Percentiles rank a stretch among this genome's conserved stretches.
Conservation (phyloP, 2,888 invertebrate species). For the Machimus atricapillus region DNA sequence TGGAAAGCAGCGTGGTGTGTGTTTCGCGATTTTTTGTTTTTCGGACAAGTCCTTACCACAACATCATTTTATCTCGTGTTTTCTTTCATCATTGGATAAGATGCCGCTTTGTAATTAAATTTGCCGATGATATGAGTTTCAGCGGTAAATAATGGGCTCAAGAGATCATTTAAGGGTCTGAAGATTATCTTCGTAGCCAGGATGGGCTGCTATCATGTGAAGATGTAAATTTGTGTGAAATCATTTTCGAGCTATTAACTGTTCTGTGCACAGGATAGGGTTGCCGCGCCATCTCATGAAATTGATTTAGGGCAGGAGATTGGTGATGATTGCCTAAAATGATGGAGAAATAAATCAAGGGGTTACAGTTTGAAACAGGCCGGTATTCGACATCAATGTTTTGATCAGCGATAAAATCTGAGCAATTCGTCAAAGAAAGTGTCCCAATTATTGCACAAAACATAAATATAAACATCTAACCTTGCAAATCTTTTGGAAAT, state of each 20-base stretch:
- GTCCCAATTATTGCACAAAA: not conserved
- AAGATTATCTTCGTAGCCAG: slow-evolving; percentile 43
- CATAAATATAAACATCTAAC: not conserved
- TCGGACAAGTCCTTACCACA: slow-evolving; percentile 23
- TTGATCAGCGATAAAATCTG: not conserved
- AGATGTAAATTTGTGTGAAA: slow-evolving; percentile 35
- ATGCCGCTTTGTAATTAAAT: slow-evolving; percentile 48
- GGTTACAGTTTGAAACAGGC: not conserved
- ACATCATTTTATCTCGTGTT: slow-evolving; percentile 46
- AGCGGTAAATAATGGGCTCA: slow-evolving; percentile 48
- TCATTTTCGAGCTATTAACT: slow-evolving; percentile 37
- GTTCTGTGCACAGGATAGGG: slow-evolving; percentile 4
- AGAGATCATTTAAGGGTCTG: slow-evolving; percentile 46
- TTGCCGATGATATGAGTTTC: slow-evolving; percentile 49
- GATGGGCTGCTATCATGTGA: slow-evolving; percentile 13
- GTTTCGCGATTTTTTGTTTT: not conserved
- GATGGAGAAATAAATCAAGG: slow-evolving; percentile 32
- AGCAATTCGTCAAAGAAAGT: slow-evolving; percentile 2
- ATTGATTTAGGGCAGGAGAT: slow-evolving; percentile 37
- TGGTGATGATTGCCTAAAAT: slow-evolving; percentile 38
- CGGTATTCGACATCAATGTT: not conserved
- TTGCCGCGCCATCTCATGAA: slow-evolving; percentile 17
- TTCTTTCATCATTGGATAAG: slow-evolving; percentile 47
- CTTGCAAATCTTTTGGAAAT: not conserved
- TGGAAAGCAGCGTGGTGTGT: not conserved